phyloP scores from a whole-genome alignment of 2,113 vertebrate genomes.

The Solenodon paradoxus region DNA sequence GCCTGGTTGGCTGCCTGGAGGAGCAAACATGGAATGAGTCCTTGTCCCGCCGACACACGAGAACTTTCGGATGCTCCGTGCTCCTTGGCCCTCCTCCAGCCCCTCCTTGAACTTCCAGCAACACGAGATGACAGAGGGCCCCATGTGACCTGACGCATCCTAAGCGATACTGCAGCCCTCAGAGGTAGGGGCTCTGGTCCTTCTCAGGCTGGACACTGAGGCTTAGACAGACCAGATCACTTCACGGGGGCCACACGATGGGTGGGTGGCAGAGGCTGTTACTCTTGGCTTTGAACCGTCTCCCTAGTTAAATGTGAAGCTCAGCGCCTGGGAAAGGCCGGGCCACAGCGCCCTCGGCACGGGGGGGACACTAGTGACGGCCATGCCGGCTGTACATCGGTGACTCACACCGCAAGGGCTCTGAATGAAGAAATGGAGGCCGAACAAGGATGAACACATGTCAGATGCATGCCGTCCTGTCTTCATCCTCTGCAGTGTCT shows the following conservation, averaged over 20 bases:
- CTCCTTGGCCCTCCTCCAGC: no score
- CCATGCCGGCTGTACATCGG: not conserved
- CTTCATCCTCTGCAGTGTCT: no score
- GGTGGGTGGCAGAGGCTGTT: not conserved
- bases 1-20: not conserved
- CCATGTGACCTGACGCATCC: not conserved
- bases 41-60: accelerated
- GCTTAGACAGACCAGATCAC: not conserved
- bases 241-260: not conserved
- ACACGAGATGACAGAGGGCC: not conserved
- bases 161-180: accelerated
- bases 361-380: not conserved
- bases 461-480: no score
- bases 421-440: no score
- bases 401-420: no score
- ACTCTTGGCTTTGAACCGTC: not conserved
- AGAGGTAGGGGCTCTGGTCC: not conserved
- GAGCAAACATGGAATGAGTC: not conserved
- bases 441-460: no score
- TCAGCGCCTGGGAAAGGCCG: not conserved
- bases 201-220: not conserved
- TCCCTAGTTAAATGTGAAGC: not conserved
- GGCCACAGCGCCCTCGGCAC: not conserved
- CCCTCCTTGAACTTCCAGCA: not conserved
- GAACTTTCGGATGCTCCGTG: not conserved